Conservation (phyloP, 1,140 invertebrate species). For the Pseudomyrmex flavicornis region DNA sequence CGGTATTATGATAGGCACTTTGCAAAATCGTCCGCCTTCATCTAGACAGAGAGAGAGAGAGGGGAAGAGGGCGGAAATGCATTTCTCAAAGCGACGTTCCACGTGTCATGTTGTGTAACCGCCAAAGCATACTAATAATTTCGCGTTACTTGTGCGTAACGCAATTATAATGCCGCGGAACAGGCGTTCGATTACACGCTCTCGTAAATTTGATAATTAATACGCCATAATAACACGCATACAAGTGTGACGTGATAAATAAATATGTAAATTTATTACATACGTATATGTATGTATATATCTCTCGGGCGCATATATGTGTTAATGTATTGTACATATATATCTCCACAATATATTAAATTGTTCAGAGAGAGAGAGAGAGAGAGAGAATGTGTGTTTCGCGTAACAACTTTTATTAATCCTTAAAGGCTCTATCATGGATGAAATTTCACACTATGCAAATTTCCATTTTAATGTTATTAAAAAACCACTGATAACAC, state of each 20-base stretch:
- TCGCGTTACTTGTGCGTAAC: slow-evolving; percentile 47
- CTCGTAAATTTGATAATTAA: slow-evolving; percentile 53
- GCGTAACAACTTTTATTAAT: too few relatives aligned
- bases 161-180: slow-evolving; percentile 32
- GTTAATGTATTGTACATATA: too few relatives aligned
- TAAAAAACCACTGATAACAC: too few relatives aligned
- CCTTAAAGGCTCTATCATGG: too few relatives aligned
- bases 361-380: too few relatives aligned
- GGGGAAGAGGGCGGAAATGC: slow-evolving; percentile 2
- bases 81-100: slow-evolving; percentile 45
- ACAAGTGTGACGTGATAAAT: not conserved
- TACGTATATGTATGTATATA: not conserved
- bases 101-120: slow-evolving; percentile 28
- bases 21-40: slow-evolving; percentile 40
- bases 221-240: slow-evolving; percentile 27
- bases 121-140: slow-evolving; percentile 49
- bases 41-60: not conserved
- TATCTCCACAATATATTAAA: too few relatives aligned
- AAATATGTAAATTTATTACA: not conserved
- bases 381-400: too few relatives aligned
- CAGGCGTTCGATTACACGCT: slow-evolving; percentile 40
- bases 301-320: not conserved
- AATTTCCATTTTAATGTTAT: too few relatives aligned
- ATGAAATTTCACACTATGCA: too few relatives aligned
- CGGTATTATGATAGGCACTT: slow-evolving; percentile 31